Base-by-base conservation (phyloP, 2,888 invertebrate species). In the Pseudococcus longispinus region DNA sequence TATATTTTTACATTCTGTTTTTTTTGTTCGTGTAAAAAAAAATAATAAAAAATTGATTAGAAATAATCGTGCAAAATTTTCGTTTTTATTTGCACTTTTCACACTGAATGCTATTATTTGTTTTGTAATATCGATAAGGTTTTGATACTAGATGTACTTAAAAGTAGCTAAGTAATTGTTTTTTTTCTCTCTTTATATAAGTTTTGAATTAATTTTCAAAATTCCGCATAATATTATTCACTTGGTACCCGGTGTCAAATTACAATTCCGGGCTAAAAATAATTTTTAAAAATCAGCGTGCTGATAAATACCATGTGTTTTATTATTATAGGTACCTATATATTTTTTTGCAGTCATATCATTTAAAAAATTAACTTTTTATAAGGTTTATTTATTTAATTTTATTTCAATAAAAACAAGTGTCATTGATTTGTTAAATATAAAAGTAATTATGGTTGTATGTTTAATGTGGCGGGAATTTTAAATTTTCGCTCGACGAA, bases 331-430 rank as follows among this genome's bases (percentile, higher is more conserved):
- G 77, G 42, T 80, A 80, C 70, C 26, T 70, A 29, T 37, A 37
- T 80, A 80, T 80, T 70, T 85, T 84, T 85, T 70, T 42, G 65
- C 85, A 85, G 85, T 85, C 85, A 85, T 85, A 85, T 85, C 85
- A 85, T 85, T 70, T 85, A 85, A 85, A 70, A 65, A 42, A 70
- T 74, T 70, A 70, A 37, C 42, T 85, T 85, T 70, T 65, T 70
- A 9, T 85, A 70, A 85, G 70, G 23, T 42, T 20, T 65, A 44
- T 65, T 70, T 65, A 44, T 65, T 84, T 60, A 20, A 65, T 85
- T 65, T 85, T 70, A 80, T 80, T 42, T 42, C 26, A 42, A 80
- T 80, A 42, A 20, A 55, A 85, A 84, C n/a, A 60, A 85, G 85
- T 85, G 65, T 65, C 37, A 55, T 55, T 84, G 83, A 83, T 83